Percentiles rank a stretch among this genome's conserved stretches.
Conservation (phyloP, 2,113 vertebrate species). For the Scomber colias region DNA sequence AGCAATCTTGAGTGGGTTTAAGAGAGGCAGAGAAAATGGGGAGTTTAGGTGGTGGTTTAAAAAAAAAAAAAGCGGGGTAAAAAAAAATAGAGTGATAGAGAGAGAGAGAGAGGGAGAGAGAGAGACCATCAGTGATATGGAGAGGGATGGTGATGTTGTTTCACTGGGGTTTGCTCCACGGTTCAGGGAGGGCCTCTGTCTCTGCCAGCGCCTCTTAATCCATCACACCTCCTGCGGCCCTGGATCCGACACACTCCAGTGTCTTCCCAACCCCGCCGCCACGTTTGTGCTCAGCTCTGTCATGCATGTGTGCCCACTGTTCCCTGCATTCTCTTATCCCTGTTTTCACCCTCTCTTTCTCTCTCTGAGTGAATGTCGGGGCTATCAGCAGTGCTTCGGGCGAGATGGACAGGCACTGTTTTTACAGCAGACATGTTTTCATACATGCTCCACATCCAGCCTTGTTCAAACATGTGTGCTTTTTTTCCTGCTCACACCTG, state of each 20-base stretch:
- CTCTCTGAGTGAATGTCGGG: constrained; percentile 43
- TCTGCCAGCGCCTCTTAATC: constrained; percentile 68
- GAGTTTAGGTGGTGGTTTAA: constrained; percentile 27
- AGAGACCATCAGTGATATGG: constrained; percentile 36
- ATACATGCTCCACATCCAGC: constrained; percentile 41
- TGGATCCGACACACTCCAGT: constrained; percentile 69
- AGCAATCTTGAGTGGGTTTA: constrained; percentile 17
- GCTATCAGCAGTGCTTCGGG: constrained; percentile 50
- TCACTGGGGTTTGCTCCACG: constrained; percentile 47
- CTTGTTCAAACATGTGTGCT: constrained; percentile 1
- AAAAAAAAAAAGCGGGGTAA: not conserved
- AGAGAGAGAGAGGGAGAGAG: not conserved
- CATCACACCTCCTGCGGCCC: constrained; percentile 71
- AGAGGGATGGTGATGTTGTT: constrained; percentile 61
- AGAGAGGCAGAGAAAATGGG: constrained; percentile 25
- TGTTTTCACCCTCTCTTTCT: constrained; percentile 53
- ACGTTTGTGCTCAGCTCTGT: constrained; percentile 50
- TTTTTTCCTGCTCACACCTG: not conserved
- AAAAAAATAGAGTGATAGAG: not conserved
- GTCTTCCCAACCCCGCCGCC: constrained; percentile 15
- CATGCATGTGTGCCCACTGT: constrained; percentile 59
- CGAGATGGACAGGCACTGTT: constrained; percentile 53
- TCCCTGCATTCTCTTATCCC: constrained; percentile 54
- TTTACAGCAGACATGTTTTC: constrained; percentile 52
- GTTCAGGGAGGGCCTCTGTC: constrained; percentile 65